Conservation (phyloP, 2,888 invertebrate genomes). For the Macrophya alboannulata region DNA sequence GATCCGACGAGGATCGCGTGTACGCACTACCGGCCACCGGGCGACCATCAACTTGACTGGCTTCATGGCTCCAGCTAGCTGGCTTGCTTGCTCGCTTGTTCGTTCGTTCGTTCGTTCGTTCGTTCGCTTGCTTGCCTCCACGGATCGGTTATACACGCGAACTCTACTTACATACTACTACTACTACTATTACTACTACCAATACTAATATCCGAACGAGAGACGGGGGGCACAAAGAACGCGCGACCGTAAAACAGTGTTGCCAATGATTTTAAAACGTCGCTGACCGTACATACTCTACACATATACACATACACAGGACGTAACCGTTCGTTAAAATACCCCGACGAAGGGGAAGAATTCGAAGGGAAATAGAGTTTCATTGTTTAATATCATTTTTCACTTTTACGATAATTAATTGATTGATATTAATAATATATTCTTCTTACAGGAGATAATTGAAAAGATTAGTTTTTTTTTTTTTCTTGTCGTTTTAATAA, state of each 20-base stretch:
- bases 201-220: not conserved
- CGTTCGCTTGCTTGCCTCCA: not conserved
- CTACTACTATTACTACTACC: not conserved
- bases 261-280: constrained; percentile 61
- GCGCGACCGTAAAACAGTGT: constrained; percentile 66
- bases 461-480: no score
- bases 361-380: no score
- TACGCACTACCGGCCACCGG: not conserved
- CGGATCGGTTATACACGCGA: constrained; percentile 23
- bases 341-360: not conserved
- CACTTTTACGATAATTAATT: no score
- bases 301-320: no score
- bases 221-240: constrained; percentile 73
- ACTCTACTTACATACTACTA: not conserved
- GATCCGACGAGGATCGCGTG: not conserved
- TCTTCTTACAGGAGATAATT: no score
- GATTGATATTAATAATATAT: no score
- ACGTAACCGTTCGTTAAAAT: not conserved
- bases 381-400: no score
- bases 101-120: not conserved
- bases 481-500: no score
- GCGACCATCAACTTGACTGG: constrained; percentile 61
- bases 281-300: constrained; percentile 22
- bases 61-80: constrained; percentile 29
- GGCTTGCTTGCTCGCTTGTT: not conserved